phyloP scores from a whole-genome alignment of 2,113 vertebrate species.

The Petrocephalus zakoni region DNA sequence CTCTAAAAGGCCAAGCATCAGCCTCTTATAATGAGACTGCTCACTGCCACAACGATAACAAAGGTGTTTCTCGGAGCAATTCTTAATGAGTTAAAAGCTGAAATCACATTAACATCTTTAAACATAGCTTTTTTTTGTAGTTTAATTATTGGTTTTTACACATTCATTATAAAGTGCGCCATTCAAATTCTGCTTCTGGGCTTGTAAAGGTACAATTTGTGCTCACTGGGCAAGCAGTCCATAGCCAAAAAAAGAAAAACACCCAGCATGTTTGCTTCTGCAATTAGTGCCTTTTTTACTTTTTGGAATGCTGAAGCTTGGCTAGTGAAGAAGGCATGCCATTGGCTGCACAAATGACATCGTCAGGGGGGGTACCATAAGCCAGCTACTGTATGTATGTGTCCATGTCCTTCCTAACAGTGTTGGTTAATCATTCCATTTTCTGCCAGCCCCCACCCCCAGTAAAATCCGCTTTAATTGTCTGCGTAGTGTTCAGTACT shows the following conservation, averaged over 20 bases:
- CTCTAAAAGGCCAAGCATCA: not conserved
- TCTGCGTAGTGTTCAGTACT: not conserved
- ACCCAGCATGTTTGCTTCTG: not conserved
- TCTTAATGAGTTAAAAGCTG: not conserved
- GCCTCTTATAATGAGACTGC: not conserved
- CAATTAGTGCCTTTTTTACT: not conserved
- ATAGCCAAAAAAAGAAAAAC: not conserved
- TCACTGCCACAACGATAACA: not conserved
- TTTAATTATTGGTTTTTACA: not conserved
- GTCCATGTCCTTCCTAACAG: not conserved
- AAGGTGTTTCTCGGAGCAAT: not conserved
- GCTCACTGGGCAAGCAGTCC: not conserved
- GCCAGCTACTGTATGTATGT: not conserved
- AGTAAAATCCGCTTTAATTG: not conserved
- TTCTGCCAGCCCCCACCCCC: not conserved
- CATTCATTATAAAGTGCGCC: not conserved
- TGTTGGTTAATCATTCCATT: not conserved
- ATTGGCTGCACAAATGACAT: not conserved
- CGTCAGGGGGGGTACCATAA: not conserved
- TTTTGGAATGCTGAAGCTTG: not conserved
- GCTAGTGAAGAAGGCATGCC: not conserved
- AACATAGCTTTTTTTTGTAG: not conserved
- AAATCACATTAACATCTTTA: not conserved
- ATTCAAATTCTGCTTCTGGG: not conserved
- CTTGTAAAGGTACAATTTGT: not conserved